Base-by-base conservation (phyloP, 1,140 invertebrate genomes). In the Drosophila parvula region DNA sequence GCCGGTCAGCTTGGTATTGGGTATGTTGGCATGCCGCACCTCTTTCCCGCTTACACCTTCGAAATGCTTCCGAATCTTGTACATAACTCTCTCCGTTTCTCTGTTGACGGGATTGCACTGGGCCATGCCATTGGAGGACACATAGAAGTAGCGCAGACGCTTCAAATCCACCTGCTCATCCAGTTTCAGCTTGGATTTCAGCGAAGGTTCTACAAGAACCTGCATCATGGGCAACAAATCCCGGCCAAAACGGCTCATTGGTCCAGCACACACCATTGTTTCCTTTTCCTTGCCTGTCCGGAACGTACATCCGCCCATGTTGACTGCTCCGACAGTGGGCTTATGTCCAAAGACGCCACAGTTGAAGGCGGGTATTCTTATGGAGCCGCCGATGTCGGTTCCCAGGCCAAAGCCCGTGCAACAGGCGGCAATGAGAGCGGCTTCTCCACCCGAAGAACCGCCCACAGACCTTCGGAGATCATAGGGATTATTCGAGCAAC, bases 271-370 rank as follows among this genome's bases (percentile, higher is more conserved):
- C 7, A 95, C 95, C 94, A 96, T 95, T 0, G 95, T 94, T 12
- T 94, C 75, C 40, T 79, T 82, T 74, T 94, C 94, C 63, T 94
- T 92, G 14, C 94, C 93, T 4, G 92, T 93, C 60, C 95, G 92
- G 34, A 94, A 94, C 41, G 94, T 95, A 75, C 95, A 93, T 1
- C 95, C 95, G 80, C 93, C 92, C 65, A 93, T 90, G 53, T 93
- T 94, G 4, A 94, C 92, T 14, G 92, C 90, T 92, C 96, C 95
- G 78, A 94, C 93, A 9, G 96, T 96, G 5, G 98, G 96, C 91
- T 99, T 98, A 76, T 98, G 95, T 3, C 97, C 98, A 93, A 96
- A 99, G 50, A 99, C 93, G 41, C 98, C 98, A 93, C 97, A 98
- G 92, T 97, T 99, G 83, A 98, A 98, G 2, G 97, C 95, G 4